A percentile compares a stretch with the other conserved stretches of the same genome.
Conservation (phyloP, 2,113 vertebrate species). For the Prunella himalayana region DNA sequence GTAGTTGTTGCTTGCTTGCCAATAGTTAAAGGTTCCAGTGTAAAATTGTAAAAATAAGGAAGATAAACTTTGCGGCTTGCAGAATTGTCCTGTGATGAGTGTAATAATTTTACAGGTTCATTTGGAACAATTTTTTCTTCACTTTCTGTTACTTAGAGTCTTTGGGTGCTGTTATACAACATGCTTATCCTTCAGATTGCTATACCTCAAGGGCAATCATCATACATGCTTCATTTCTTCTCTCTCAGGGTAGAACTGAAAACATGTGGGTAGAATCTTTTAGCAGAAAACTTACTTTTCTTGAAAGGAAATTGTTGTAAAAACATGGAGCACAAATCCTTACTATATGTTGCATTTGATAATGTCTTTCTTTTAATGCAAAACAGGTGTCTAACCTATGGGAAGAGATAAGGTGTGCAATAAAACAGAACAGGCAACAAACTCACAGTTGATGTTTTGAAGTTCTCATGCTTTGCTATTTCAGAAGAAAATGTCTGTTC, state of each 20-base stretch:
- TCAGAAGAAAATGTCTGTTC: neutral
- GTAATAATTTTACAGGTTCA: neutral
- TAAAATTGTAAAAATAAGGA: neutral
- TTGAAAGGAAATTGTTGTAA: neutral
- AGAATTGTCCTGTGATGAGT: neutral
- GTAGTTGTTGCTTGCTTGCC: neutral
- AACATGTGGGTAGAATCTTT: neutral
- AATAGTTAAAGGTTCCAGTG: neutral
- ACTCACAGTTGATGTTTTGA: neutral
- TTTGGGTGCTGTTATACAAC: neutral
- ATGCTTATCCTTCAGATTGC: neutral
- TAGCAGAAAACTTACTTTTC: neutral
- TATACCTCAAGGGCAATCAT: neutral
- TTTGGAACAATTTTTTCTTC: neutral
- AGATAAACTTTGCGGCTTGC: neutral
- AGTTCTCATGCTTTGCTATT: neutral
- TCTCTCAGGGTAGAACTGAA: neutral
- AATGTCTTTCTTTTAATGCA: neutral
- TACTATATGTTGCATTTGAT: neutral
- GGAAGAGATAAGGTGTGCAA: neutral
- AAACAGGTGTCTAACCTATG: neutral
- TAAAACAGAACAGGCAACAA: neutral
- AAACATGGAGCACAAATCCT: neutral
- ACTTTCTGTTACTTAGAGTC: neutral
- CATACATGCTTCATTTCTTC: neutral